A percentile compares a stretch with the other conserved stretches of the same genome.
Conservation (phyloP, 1,140 invertebrate species). For the Micrasema minimum region DNA sequence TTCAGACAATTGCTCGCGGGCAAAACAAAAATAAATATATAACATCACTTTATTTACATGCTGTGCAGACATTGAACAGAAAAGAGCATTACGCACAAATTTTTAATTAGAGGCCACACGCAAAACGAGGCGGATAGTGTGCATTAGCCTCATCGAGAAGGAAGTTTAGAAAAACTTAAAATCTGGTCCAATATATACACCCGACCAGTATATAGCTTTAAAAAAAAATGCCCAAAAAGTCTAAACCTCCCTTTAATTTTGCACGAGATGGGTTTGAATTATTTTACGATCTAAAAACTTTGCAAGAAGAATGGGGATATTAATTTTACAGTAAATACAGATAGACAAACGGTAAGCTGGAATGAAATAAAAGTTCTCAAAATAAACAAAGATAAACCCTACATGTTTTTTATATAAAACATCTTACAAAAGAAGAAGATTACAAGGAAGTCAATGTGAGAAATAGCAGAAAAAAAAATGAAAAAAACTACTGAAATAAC, state of each 20-base stretch:
- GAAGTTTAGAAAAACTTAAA: slow-evolving; percentile 54
- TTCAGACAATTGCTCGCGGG: slow-evolving; percentile 60
- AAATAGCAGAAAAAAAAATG: not conserved
- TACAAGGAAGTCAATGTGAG: not conserved
- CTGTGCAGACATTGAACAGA: slow-evolving; percentile 53
- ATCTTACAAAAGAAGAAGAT: not conserved
- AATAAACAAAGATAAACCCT: slow-evolving; percentile 37
- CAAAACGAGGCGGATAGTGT: slow-evolving; percentile 60
- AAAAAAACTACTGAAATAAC: too few relatives aligned
- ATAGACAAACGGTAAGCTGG: slow-evolving; percentile 47
- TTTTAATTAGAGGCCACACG: slow-evolving; percentile 58
- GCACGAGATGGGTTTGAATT: slow-evolving; percentile 41
- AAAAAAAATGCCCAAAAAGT: slow-evolving; percentile 48
- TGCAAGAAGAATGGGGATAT: slow-evolving; percentile 48
- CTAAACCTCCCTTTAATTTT: slow-evolving; percentile 4
- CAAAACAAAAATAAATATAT: slow-evolving; percentile 63
- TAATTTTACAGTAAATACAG: slow-evolving; percentile 52
- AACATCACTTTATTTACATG: slow-evolving; percentile 56
- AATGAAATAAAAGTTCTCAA: slow-evolving; percentile 54
- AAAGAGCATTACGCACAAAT: slow-evolving; percentile 60
- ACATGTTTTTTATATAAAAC: slow-evolving; percentile 37
- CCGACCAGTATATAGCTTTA: slow-evolving; percentile 52
- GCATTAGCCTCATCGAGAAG: slow-evolving; percentile 59
- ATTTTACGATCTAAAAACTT: slow-evolving; percentile 50
- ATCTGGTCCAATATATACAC: slow-evolving; percentile 56